Conservation (phyloP, 37 sponge, comb jelly and placozoan species). For the Crambe crambe region DNA sequence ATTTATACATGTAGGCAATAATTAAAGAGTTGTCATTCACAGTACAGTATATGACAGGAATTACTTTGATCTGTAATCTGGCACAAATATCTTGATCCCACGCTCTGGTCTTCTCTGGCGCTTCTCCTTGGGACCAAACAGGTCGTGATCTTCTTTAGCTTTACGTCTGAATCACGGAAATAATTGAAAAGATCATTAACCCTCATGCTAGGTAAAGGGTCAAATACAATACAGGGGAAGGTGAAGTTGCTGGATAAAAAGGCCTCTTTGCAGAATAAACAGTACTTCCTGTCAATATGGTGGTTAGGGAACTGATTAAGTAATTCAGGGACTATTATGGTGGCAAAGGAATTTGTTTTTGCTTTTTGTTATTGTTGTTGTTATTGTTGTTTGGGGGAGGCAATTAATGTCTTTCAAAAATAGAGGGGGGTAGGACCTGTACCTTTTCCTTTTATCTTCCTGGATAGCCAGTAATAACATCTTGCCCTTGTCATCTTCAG, state of each 20-base stretch:
- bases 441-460: slow-evolving; percentile 79
- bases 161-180: slow-evolving; percentile 32
- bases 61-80: slow-evolving; percentile 48
- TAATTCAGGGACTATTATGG: too few relatives aligned
- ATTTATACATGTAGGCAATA: too few relatives aligned
- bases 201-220: background rate
- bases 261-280: too few relatives aligned
- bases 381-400: background rate
- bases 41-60: too few relatives aligned
- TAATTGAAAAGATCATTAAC: background rate
- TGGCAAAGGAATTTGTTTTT: too few relatives aligned
- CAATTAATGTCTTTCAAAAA: too few relatives aligned
- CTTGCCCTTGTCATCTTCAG: slow-evolving; percentile 60
- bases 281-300: too few relatives aligned
- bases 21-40: too few relatives aligned
- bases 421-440: too few relatives aligned
- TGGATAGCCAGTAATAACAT: slow-evolving; percentile 55
- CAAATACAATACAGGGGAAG: too few relatives aligned
- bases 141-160: slow-evolving; percentile 32
- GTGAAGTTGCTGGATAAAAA: too few relatives aligned
- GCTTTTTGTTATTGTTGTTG: background rate
- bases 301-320: too few relatives aligned
- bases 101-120: slow-evolving; percentile 58
- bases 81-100: slow-evolving; percentile 81
- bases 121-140: slow-evolving; percentile 7